Conservation (phyloP, 2,888 invertebrate genomes). For the Lasius fuliginosus region DNA sequence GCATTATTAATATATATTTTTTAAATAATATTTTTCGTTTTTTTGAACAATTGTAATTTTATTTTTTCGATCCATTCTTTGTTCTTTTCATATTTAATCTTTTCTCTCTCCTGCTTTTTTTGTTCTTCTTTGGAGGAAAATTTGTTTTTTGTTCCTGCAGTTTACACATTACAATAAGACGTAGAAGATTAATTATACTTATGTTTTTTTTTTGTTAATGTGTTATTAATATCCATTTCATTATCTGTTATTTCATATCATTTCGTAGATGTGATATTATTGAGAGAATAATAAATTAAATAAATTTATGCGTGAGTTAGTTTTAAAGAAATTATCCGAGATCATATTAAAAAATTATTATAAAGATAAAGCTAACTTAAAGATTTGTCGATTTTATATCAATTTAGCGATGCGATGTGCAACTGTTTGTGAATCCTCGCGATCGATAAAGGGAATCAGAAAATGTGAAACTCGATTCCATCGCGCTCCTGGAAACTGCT, state of each 20-base stretch:
- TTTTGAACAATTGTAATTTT: conserved; percentile 15
- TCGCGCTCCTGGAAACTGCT: conserved; percentile 49
- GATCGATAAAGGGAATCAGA: conserved; percentile 36
- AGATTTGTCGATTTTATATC: conserved; percentile 14
- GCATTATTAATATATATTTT: not conserved
- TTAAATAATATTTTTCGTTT: conserved; percentile 14
- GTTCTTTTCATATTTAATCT: not conserved
- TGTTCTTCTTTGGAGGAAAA: no score
- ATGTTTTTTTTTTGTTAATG: not conserved
- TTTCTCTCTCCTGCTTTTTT: not conserved
- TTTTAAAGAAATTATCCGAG: not conserved
- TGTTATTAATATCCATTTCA: not conserved
- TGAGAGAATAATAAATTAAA: not conserved
- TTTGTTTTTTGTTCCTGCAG: not conserved
- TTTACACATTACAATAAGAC: not conserved
- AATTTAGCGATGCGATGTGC: not conserved
- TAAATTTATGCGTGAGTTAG: not conserved
- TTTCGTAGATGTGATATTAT: not conserved
- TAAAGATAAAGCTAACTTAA: not conserved
- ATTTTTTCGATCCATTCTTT: not conserved
- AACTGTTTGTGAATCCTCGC: conserved; percentile 29
- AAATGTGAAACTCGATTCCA: conserved; percentile 28
- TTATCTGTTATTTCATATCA: not conserved
- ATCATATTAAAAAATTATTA: not conserved
- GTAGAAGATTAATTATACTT: not conserved